Percentiles rank a stretch among this genome's conserved stretches.
Evolutionary conservation across 1,140 invertebrate species (phyloP).

Genomic region (Heliconius hewitsoni): DNA sequence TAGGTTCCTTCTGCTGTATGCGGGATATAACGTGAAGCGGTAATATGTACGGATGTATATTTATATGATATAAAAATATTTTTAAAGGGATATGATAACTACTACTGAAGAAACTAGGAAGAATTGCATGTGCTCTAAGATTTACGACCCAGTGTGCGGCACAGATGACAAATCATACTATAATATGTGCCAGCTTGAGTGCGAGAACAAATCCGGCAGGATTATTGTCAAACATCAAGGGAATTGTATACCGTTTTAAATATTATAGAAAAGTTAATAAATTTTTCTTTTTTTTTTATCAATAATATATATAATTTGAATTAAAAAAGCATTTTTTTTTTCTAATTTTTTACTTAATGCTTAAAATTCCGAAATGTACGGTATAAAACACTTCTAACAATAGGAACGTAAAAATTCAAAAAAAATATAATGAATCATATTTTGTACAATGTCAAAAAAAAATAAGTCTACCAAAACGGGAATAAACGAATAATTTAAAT

Average conservation of each 20-base stretch:
- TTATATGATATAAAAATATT: not conserved
- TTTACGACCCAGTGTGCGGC: constrained; percentile 59
- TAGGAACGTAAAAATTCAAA: too few species aligned
- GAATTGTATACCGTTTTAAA: constrained; percentile 58
- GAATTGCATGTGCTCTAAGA: constrained; percentile 52
- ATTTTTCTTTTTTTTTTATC: not conserved
- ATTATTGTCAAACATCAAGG: constrained; percentile 50
- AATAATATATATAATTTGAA: too few species aligned
- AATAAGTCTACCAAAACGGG: too few species aligned
- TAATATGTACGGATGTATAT: not conserved
- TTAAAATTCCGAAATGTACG: too few species aligned
- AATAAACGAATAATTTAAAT: too few species aligned
- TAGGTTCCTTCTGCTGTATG: too few species aligned
- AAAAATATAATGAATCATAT: too few species aligned
- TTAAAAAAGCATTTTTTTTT: too few species aligned
- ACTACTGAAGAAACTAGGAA: constrained; percentile 36
- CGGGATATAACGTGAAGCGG: too few species aligned
- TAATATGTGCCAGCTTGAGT: constrained; percentile 60
- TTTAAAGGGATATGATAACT: constrained; percentile 9
- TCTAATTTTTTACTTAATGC: too few species aligned
- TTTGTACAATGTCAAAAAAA: too few species aligned
- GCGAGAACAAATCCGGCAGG: constrained; percentile 45
- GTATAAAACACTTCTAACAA: too few species aligned
- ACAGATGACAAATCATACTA: constrained; percentile 52
- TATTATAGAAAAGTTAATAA: not conserved